Base-by-base conservation (phyloP, 2,888 invertebrate genomes). In the Clanis bilineata region DNA sequence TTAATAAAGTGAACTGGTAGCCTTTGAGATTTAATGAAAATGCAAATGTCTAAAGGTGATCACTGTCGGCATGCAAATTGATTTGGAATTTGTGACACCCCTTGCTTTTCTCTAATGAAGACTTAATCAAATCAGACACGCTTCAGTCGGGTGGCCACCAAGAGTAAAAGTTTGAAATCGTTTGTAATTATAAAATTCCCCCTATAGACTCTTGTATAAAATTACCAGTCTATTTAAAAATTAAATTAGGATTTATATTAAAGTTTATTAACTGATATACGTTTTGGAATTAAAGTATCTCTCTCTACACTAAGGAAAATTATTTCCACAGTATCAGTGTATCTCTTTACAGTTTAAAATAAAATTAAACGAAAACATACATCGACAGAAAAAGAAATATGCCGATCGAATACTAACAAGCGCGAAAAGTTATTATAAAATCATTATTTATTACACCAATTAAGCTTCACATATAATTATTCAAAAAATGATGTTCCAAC, bases 21-120 rank as follows among this genome's bases (percentile, higher is more conserved):
- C 56, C 43, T 57, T 57, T 43, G 28, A 25, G 28, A 57, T 71
- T 63, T 62, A 65, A 71, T 70, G 64, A 66, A 69, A 61, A 72
- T 74, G 68, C 61, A 62, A 75, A 73, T 71, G 64, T 47, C 57
- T 66, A 60, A 67, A 70, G 63, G 51, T 63, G 58, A 61, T 68
- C 65, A 64, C 60, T 66, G 57, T 62, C 59, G 62, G 65, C 60
- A 73, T 70, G 70, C 62, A 69, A 68, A 74, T 67, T 61, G 61
- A 62, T 58, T 65, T 62, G 21, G 55, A 63, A 65, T 63, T 43
- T 43, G 28, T 57, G 56, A 57, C 56, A 43, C 43, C 56, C 41
- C 21, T 28, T 43, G 56, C 56, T 57, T 57, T 28, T 43, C 25
- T 32, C 32, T 51, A 51, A 51, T 51, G 51, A 32, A 51, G 51